Base-by-base conservation (phyloP, 2,113 vertebrate genomes). In the Oryzias curvinotus region DNA sequence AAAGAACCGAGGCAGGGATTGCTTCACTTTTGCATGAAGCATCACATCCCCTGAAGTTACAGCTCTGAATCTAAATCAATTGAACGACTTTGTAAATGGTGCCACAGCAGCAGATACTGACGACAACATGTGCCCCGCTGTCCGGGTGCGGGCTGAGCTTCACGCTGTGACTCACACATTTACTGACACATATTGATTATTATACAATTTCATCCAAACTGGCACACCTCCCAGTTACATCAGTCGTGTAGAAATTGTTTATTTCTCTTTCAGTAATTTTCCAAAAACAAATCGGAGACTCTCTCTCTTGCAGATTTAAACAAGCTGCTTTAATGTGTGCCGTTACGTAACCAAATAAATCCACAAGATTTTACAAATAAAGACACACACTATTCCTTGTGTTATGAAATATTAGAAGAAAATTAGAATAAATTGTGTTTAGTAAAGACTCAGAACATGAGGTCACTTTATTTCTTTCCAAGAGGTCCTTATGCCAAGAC, bases 401-500 rank as follows among this genome's bases (percentile, higher is more conserved):
- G 25, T 47, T 28, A n/a, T 17, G 15, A 48, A 79, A 57, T 7
- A 25, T 19, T 8, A 36, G 25, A 19, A 59, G 26, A 46, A 65
- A 68, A 30, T 52, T 10, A 30, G n/a, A n/a, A 73, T 41, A 19
- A 16, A 18, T 13, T 50, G 52, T 47, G 19, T 19, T 45, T 45
- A 17, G 59, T 23, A 62, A 68, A 65, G 52, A 76, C 49, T 60
- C 57, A 46, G 54, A 69, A 25, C 48, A 80, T 71, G 60, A 77
- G 55, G 52, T 63, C 44, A 84, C 41, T 78, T 71, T 19, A 75
- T 73, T 73, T 74, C 44, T 68, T 59, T 50, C 62, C 54, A 7
- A 50, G 63, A 23, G 28, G 26, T 69, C 70, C 52, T 71, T 55
- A 59, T 62, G 88, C 88, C 87, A 92, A 92, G 68, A 82, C 75